Base-by-base conservation (phyloP, 2,888 invertebrate genomes). In the Meiosimyza decipiens region DNA sequence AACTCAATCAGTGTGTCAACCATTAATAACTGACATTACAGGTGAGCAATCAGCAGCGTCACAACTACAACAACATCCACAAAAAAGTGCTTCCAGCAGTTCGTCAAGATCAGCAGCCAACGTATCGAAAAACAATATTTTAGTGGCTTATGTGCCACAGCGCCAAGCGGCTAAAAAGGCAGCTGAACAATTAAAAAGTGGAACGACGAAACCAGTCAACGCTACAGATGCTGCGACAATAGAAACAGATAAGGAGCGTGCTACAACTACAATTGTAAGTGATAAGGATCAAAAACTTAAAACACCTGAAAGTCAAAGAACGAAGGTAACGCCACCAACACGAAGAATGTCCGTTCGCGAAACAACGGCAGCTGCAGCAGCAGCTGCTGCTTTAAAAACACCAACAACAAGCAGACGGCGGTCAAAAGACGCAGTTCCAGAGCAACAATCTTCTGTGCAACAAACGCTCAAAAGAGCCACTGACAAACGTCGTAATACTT, bases 91-190 rank as follows among this genome's bases (percentile, higher is more conserved):
- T 66, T 60, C 71, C 68, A 55, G 47, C 9, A 16, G 12, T 66
- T 54, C 59, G 88, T 67, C 70, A 16, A 80, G 82, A 72, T 28
- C 74, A 65, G 51, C 70, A 33, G 73, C 74, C n/a, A 71, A 76
- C 28, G 28, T 80, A 33, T 74, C 79, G 68, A 84, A 82, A 79
- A 84, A 88, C 76, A 87, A 87, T 78, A 91, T 92, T 81, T 89
- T 93, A 63, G 90, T 95, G 57, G 92, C 94, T 0, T 95, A 95
- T 84, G 96, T 96, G 28, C 96, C 96, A 1, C 96, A 96, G 84
- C 88, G 96, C 74, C 95, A 95, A 87, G 96, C 96, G 1, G 96
- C 96, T 13, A 95, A 95, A 84, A 96, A 96, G 85, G 96, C 96
- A 0, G 95, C 95, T 1, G 95, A 95, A 80, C 95, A 95, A 82